phyloP scores from a whole-genome alignment of 2,888 invertebrate genomes.

The Agonopterix alstromeriana region DNA sequence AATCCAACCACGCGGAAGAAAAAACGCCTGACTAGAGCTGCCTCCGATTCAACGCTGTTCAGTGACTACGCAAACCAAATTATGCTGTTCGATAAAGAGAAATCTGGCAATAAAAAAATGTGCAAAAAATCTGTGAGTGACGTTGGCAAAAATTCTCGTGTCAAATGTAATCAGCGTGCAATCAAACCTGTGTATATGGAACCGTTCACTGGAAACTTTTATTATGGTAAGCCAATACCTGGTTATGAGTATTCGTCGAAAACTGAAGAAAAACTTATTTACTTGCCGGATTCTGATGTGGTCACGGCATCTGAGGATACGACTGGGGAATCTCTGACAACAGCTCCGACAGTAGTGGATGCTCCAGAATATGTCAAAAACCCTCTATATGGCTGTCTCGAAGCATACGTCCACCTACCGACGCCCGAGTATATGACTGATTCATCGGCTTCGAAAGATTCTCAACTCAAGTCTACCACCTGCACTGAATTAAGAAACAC shows the following conservation, averaged over 20 bases:
- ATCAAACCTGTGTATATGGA: constrained; percentile 61
- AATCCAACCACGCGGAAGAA: constrained; percentile 45
- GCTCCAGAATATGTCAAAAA: constrained; percentile 58
- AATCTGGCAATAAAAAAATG: constrained; percentile 45
- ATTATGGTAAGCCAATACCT: constrained; percentile 61
- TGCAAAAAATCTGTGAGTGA: constrained; percentile 62
- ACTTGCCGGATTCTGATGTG: constrained; percentile 64
- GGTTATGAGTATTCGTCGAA: constrained; percentile 53
- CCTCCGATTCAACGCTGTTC: constrained; percentile 71
- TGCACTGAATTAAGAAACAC: constrained; percentile 61
- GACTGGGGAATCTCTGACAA: constrained; percentile 50
- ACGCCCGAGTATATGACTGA: constrained; percentile 45
- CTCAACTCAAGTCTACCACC: constrained; percentile 57
- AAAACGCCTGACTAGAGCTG: constrained; percentile 39
- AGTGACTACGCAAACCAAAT: constrained; percentile 72
- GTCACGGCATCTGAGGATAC: constrained; percentile 50
- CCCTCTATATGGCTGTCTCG: constrained; percentile 58
- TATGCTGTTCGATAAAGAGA: constrained; percentile 59
- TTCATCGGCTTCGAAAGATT: constrained; percentile 48
- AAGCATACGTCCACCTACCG: constrained; percentile 41
- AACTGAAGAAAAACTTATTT: constrained; percentile 59
- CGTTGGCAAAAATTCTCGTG: constrained; percentile 50
- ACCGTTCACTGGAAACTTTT: constrained; percentile 69
- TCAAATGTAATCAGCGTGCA: constrained; percentile 49
- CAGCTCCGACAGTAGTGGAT: constrained; percentile 52